Percentiles rank a stretch among this genome's conserved stretches.
These are phyloP conservation scores for Esox lucius DNA, from an alignment of 2,797 vertebrate species.

Conservation along the genomic window DNA sequence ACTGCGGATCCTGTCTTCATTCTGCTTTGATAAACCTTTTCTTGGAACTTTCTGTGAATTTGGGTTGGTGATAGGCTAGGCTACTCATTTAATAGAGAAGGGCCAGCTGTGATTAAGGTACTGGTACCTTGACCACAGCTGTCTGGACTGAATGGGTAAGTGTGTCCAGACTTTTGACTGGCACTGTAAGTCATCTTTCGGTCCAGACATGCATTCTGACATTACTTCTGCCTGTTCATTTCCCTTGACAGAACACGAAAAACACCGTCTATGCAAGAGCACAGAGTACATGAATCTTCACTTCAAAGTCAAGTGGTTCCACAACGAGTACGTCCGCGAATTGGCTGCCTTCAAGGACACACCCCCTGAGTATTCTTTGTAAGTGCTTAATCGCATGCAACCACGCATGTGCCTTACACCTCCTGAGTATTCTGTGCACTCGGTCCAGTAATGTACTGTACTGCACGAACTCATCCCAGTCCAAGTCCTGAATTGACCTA, in stretches of 20 bases:
- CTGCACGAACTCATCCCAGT: not conserved
- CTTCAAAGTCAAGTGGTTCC: conserved; percentile 99
- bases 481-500: not conserved
- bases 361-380: conserved; percentile 95
- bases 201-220: not conserved
- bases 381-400: conserved; percentile 65
- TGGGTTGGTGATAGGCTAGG: too few species aligned
- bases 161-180: not conserved
- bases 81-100: too few species aligned
- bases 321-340: conserved; percentile 96
- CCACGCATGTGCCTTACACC: not conserved
- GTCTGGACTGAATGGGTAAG: too few species aligned
- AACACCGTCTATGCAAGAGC: conserved; percentile 96
- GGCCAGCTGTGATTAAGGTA: too few species aligned
- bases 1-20: too few species aligned
- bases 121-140: too few species aligned
- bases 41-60: too few species aligned
- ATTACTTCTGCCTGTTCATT: not conserved
- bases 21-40: too few species aligned
- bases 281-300: conserved; percentile 99
- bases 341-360: conserved; percentile 91
- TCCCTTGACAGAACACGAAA: conserved; percentile 87
- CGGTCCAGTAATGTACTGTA: not conserved
- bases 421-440: not conserved
- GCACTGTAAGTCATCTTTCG: not conserved